Base-by-base conservation (phyloP, 2,888 invertebrate genomes). In the Drosophila stalkeri region DNA sequence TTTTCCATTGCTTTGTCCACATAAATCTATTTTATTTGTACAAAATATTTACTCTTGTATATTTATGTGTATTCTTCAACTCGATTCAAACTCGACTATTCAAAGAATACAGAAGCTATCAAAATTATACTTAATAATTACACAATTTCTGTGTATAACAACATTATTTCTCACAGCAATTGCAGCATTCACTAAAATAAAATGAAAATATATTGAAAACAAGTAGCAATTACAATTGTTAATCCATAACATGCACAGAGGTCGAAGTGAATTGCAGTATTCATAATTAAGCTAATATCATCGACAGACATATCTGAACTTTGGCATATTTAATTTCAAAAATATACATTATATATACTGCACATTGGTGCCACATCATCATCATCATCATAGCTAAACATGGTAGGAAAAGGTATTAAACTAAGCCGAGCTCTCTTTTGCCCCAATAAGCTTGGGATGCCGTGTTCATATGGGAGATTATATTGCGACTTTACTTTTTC, bases 301-400 rank as follows among this genome's bases (percentile, higher is more conserved):
- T 14, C 46, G 46, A 23, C 14, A 16, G 35, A 23, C n/a, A 44
- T 35, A 35, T 20, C 11, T 8, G 9, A 16, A 1, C 16, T 14
- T 41, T 18, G 20, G 33, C 7, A 35, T 23, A 46, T 44, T 35
- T 7, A 23, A 46, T 35, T 23, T 12, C n/a, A 23, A 18, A 43
- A 43, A 31, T 9, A 0, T 11, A 9, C n/a, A n/a, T 31, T 14
- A 11, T 23, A 23, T 6, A 16, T 8, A 8, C 35, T 44, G 63
- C 27, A 44, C 59, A 47, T 20, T 60, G 47, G 59, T 56, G n/a
- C 33, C 18, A 33, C 4, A 23, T 6, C 27, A 27, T 27, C 27
- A 27, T 27, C 27, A 16, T 3, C 56, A 31, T 14, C 18, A 43
- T n/a, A 18, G 2, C 31, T 3, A 12, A 33, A 16, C 23, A 33